Evolutionary conservation across 2,113 vertebrate genomes (phyloP).

Genomic region (Bucco capensis): DNA sequence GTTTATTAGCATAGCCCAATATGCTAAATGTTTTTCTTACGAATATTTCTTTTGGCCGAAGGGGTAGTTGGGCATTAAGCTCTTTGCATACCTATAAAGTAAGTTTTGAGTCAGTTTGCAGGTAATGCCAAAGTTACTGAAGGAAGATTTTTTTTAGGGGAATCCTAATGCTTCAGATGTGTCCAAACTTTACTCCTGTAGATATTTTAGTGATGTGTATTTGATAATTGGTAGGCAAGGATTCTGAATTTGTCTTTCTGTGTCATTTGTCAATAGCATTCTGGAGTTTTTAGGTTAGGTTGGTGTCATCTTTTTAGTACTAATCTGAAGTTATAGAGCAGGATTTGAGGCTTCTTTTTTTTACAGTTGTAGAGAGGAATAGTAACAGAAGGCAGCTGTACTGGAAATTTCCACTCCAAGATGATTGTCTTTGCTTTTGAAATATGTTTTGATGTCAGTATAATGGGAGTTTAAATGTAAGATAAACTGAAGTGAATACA

Average conservation of each 20-base stretch:
- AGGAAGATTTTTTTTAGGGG: not conserved
- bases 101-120: not conserved
- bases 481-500: not conserved
- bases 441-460: not conserved
- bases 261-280: not conserved
- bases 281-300: not conserved
- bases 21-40: fast-evolving
- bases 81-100: not conserved
- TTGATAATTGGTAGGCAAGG: not conserved
- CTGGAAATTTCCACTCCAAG: not conserved
- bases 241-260: not conserved
- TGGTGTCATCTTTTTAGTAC: not conserved
- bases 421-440: not conserved
- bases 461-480: not conserved
- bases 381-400: not conserved
- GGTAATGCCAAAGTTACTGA: not conserved
- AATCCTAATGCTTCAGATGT: not conserved
- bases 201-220: not conserved
- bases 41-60: not conserved
- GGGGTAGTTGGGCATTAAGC: not conserved
- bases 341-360: not conserved
- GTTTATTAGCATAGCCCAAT: not conserved
- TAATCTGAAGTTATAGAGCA: not conserved
- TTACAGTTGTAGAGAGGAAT: not conserved
- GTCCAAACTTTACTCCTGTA: not conserved